Conservation (phyloP, 2,888 invertebrate species). For the Blera fallax region DNA sequence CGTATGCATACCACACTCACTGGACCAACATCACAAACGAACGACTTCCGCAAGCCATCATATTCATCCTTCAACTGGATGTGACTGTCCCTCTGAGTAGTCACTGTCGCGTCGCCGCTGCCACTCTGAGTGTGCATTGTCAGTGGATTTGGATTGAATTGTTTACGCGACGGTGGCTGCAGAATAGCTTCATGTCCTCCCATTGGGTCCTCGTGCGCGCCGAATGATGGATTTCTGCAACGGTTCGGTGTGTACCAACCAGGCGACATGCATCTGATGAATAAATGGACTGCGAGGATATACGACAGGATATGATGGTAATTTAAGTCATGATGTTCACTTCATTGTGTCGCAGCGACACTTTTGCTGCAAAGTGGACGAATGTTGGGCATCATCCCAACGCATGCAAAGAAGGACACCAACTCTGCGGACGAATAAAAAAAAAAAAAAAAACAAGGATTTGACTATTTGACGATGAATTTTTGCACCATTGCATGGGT, state of each 20-base stretch:
- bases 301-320: constrained; percentile 73
- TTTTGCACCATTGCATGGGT: constrained; percentile 68
- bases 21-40: neutral
- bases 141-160: constrained; percentile 72
- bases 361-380: constrained; percentile 62
- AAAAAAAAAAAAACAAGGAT: constrained; percentile 15
- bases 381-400: constrained; percentile 26
- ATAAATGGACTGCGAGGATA: constrained; percentile 73
- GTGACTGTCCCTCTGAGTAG: constrained; percentile 5
- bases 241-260: constrained; percentile 16
- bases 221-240: constrained; percentile 66
- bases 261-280: constrained; percentile 69
- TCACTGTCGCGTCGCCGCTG: neutral
- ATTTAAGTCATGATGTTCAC: constrained; percentile 72
- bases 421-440: neutral
- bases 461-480: constrained; percentile 70
- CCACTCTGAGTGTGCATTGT: constrained; percentile 51
- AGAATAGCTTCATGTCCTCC: constrained; percentile 9
- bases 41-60: constrained; percentile 56
- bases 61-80: constrained; percentile 57
- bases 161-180: constrained; percentile 63
- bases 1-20: constrained; percentile 55
- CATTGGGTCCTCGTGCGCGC: constrained; percentile 1
- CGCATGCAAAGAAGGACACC: constrained; percentile 64
- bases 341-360: constrained; percentile 63